Base-by-base conservation (phyloP, 2,113 vertebrate species). In the Orthochromis indermauri region DNA sequence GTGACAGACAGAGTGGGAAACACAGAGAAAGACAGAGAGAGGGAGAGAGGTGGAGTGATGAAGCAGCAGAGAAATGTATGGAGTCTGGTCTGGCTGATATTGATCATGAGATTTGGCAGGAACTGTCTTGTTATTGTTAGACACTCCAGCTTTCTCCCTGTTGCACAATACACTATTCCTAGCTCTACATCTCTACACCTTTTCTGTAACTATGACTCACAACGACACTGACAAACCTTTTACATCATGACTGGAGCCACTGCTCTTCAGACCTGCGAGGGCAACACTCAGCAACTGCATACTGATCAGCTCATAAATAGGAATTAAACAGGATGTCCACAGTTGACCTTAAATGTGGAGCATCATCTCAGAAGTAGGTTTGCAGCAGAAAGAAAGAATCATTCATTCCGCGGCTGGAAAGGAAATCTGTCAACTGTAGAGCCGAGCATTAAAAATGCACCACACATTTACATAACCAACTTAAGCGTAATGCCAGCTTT, bases 161-260 rank as follows among this genome's bases (percentile, higher is more conserved):
- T 89, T 89, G 85, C 90, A 92, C 92, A 93, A 86, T 26, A 86
- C 24, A 85, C 82, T 91, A 91, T 93, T 93, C 81, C 85, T 71
- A 83, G 87, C 86, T 84, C 79, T 14, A 76, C 82, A 91, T 84
- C 83, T 66, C 80, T 66, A 80, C 79, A 85, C 82, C 73, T 85
- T 85, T 81, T 68, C 73, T 90, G 82, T 33, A 54, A 68, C 87
- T 68, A 90, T 92, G 92, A 92, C 82, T 93, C 91, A 94, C 55
- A 63, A 28, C 7, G 8, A 92, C 66, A 84, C 86, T 4, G 45
- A 86, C 66, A 85, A 85, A 90, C 88, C 91, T 89, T 88, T 89
- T 73, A 81, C 92, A 91, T 89, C 90, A 86, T n/a, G 76, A 53
- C 87, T 45, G 84, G 76, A 89, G 86, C 82, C 53, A 35, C 85